Base-by-base conservation (phyloP, 2,888 invertebrate genomes). In the Lochmaea capreae region DNA sequence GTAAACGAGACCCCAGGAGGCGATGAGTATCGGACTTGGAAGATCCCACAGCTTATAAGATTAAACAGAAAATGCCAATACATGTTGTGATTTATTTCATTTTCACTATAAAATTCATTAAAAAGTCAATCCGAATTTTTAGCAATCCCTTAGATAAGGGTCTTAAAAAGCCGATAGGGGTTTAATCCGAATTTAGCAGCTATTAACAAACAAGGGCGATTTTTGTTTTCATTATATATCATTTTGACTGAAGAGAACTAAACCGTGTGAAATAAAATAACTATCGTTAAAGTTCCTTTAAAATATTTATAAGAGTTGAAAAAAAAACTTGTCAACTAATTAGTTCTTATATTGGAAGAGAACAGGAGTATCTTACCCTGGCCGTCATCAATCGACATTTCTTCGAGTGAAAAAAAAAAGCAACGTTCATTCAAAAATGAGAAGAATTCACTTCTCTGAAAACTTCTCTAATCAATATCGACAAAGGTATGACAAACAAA, bases 1-100 rank as follows among this genome's bases (percentile, higher is more conserved):
- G 81, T 80, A 81, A 82, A 81, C 81, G 82, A 79, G 81, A 77
- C 81, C 81, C 79, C 80, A 79, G 82, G 82, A 79, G 80, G 79
- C 73, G 79, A 76, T 71, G 72, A 65, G 70, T 72, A 74, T 71
- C 69, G 70, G 71, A 73, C 73, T 75, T 72, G 57, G 61, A 72
- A 68, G 72, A 71, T 63, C 72, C 73, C 63, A 67, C 72, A 63
- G 72, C 66, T 67, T 71, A 68, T 69, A 73, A 71, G 73, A 75
- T 75, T 72, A 74, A 73, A 71, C 11, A 42, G 75, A 69, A 57
- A 74, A 72, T 46, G 67, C 72, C 72, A 75, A 76, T 73, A 71
- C 61, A 74, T 74, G 69, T 73, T 73, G 68, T 72, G 67, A 76
- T 73, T 75, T 71, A 69, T 75, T 75, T 62, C 62, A 67, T 71